Conservation (phyloP, 2,113 vertebrate species). For the Halichoerus grypus region DNA sequence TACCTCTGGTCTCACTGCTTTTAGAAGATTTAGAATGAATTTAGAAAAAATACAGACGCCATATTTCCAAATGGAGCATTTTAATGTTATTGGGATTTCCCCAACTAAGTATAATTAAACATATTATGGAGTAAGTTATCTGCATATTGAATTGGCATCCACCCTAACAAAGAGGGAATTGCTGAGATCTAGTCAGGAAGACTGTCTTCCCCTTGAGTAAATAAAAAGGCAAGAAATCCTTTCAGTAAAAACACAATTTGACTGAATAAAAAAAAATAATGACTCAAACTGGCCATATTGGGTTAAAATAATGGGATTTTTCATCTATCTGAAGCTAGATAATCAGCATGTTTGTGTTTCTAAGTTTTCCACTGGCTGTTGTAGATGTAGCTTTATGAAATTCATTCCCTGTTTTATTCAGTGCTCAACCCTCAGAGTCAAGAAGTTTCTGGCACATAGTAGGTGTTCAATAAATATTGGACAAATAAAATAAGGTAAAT, state of each 20-base stretch:
- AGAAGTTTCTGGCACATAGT: not conserved
- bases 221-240: slow-evolving; percentile 30
- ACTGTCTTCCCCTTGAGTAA: not conserved
- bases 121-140: slow-evolving; percentile 33
- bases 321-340: slow-evolving; percentile 21
- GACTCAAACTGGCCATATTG: not conserved
- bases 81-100: slow-evolving; percentile 51
- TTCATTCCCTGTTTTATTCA: not conserved
- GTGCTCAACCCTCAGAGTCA: not conserved
- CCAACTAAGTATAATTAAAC: not conserved
- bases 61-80: slow-evolving; percentile 54
- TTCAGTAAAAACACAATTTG: slow-evolving; percentile 37
- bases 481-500: slow-evolving; percentile 28
- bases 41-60: slow-evolving; percentile 24
- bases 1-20: slow-evolving; percentile 53
- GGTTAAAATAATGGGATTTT: slow-evolving; percentile 22
- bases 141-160: not conserved
- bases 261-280: slow-evolving; percentile 21
- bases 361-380: not conserved
- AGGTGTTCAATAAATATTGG: not conserved
- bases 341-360: not conserved
- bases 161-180: not conserved
- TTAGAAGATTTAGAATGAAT: slow-evolving; percentile 58
- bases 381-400: slow-evolving; percentile 10
- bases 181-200: slow-evolving; percentile 45